Evolutionary conservation across 2,113 vertebrate species (phyloP).

Genomic region (Sakesphorus luctuosus): DNA sequence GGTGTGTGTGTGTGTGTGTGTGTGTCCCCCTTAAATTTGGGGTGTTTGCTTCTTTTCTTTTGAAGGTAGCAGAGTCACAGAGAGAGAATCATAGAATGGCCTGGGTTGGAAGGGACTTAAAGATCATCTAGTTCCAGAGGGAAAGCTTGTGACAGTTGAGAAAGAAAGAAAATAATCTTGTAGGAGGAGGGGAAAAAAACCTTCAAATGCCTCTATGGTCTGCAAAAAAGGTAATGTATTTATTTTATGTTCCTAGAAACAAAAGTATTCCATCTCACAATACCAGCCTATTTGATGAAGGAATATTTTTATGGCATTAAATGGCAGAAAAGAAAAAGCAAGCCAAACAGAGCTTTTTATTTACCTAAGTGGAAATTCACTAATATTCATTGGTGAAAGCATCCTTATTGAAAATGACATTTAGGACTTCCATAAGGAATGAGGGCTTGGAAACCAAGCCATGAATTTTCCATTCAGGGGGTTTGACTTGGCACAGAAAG

Average conservation of each 20-base stretch:
- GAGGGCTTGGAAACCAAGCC: neutral
- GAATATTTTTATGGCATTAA: neutral
- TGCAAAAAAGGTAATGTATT: neutral
- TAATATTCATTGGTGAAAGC: neutral
- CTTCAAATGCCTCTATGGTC: neutral
- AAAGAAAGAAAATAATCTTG: neutral
- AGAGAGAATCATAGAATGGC: neutral
- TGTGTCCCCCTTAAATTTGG: neutral
- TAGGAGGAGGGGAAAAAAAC: neutral
- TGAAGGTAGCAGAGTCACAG: neutral
- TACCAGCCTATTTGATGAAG: neutral
- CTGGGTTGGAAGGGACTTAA: neutral
- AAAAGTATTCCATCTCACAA: neutral
- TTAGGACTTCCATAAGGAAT: constrained; percentile 13
- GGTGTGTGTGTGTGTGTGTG: no score
- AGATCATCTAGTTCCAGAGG: neutral
- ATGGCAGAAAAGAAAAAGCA: neutral
- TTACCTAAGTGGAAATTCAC: neutral
- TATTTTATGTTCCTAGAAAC: neutral
- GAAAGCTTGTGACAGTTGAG: neutral
- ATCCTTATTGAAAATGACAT: neutral
- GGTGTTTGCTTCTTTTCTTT: neutral
- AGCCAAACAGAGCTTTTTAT: neutral
- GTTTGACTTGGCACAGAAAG: constrained; percentile 54
- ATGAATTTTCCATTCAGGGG: constrained; percentile 51